These are phyloP conservation scores for Melanaphis sacchari DNA, from an alignment of 1,140 invertebrate species.

Conservation along the genomic window DNA sequence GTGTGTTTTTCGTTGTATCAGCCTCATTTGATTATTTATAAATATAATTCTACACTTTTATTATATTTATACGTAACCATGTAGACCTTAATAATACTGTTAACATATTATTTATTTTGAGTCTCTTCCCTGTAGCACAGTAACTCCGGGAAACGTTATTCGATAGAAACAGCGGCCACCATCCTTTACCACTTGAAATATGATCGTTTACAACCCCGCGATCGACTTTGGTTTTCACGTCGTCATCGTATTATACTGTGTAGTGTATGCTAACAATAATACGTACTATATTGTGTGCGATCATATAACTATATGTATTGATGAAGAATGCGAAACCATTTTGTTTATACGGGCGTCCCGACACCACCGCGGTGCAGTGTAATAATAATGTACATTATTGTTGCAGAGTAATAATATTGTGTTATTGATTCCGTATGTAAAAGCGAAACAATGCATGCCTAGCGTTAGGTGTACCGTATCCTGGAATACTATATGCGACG, in stretches of 20 bases:
- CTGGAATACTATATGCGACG: not conserved
- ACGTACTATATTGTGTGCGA: not conserved
- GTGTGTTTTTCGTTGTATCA: too few species aligned
- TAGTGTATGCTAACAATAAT: not conserved
- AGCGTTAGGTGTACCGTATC: not conserved
- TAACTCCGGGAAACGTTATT: not conserved
- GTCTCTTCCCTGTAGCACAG: not conserved
- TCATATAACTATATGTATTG: not conserved
- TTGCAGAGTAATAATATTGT: not conserved
- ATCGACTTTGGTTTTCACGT: not conserved
- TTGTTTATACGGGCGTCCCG: not conserved
- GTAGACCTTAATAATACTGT: not conserved
- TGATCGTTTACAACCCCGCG: not conserved
- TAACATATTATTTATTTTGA: conserved; percentile 7
- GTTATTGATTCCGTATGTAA: not conserved
- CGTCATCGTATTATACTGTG: not conserved
- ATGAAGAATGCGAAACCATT: not conserved
- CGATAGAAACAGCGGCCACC: not conserved
- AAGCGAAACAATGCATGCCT: not conserved
- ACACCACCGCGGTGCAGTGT: not conserved
- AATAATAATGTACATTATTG: not conserved
- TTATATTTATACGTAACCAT: too few species aligned
- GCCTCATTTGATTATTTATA: not conserved
- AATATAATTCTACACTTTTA: too few species aligned
- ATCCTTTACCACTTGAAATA: not conserved